Conservation (phyloP, 2,888 invertebrate genomes). For the Hecatera dysodea region DNA sequence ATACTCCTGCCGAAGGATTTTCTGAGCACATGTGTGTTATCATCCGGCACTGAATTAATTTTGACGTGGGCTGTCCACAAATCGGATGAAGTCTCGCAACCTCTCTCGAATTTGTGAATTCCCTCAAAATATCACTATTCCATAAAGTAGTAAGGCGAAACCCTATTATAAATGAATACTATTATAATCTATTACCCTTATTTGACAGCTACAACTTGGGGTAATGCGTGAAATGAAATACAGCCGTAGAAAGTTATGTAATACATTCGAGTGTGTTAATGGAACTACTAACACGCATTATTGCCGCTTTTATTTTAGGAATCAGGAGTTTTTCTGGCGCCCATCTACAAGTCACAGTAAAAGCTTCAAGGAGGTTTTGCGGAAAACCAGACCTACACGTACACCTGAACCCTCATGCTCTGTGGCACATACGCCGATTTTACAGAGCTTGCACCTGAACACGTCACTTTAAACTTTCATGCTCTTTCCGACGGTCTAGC, state of each 20-base stretch:
- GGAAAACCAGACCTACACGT: background rate
- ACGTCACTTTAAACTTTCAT: constrained; percentile 30
- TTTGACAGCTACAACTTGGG: constrained; percentile 46
- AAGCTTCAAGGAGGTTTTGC: constrained; percentile 6
- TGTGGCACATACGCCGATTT: constrained; percentile 20
- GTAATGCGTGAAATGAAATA: constrained; percentile 43
- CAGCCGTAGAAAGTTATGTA: constrained; percentile 34
- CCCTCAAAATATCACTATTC: constrained; percentile 18
- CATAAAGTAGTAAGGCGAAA: constrained; percentile 10
- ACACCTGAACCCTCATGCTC: constrained; percentile 11
- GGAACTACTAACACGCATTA: constrained; percentile 45
- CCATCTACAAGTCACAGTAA: background rate
- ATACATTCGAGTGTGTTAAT: constrained; percentile 20
- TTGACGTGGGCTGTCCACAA: constrained; percentile 14
- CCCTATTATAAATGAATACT: constrained; percentile 30
- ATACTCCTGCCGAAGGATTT: background rate
- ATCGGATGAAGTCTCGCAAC: background rate
- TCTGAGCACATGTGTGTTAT: constrained; percentile 4
- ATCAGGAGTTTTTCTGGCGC: constrained; percentile 14
- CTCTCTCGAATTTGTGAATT: background rate
- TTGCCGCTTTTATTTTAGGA: constrained; percentile 22
- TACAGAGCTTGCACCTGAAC: constrained; percentile 22
- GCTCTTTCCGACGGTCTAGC: constrained; percentile 17
- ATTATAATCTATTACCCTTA: constrained; percentile 47
- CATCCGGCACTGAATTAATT: constrained; percentile 1